phyloP scores from a whole-genome alignment of 2,113 vertebrate genomes.

The Holacanthus passer region DNA sequence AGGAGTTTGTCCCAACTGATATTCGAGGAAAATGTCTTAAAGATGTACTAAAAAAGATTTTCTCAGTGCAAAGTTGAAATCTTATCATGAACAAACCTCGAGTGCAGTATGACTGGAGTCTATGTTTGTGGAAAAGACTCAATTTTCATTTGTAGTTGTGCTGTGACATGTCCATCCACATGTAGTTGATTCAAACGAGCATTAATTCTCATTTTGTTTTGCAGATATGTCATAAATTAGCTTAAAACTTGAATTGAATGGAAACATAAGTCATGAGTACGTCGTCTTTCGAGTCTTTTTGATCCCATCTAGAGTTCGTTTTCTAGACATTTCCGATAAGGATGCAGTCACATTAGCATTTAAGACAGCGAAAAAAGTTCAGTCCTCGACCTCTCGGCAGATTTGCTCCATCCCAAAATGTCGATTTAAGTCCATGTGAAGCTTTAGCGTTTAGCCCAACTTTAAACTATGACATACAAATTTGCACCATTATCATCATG shows the following conservation, averaged over 20 bases:
- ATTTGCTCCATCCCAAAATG: background rate
- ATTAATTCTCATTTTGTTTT: too few relatives aligned
- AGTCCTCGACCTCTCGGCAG: background rate
- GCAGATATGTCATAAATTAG: too few relatives aligned
- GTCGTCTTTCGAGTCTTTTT: too few relatives aligned
- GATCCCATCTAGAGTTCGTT: too few relatives aligned
- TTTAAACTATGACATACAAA: too few relatives aligned
- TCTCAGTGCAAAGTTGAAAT: background rate
- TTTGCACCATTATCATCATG: too few relatives aligned
- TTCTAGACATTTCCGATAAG: background rate
- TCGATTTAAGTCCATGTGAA: too few relatives aligned
- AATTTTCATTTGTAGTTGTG: background rate
- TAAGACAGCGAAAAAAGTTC: background rate
- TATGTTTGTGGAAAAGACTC: background rate
- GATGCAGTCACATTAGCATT: background rate
- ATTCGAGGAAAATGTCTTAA: background rate
- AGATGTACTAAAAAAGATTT: background rate
- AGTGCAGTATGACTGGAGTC: background rate
- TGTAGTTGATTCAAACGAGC: too few relatives aligned
- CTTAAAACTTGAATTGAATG: too few relatives aligned
- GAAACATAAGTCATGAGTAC: too few relatives aligned
- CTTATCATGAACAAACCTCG: background rate
- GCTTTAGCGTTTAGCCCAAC: background rate
- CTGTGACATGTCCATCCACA: background rate
- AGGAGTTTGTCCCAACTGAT: constrained; percentile 2